phyloP scores from a whole-genome alignment of 2,888 invertebrate species.

The Strigamia crassipes region DNA sequence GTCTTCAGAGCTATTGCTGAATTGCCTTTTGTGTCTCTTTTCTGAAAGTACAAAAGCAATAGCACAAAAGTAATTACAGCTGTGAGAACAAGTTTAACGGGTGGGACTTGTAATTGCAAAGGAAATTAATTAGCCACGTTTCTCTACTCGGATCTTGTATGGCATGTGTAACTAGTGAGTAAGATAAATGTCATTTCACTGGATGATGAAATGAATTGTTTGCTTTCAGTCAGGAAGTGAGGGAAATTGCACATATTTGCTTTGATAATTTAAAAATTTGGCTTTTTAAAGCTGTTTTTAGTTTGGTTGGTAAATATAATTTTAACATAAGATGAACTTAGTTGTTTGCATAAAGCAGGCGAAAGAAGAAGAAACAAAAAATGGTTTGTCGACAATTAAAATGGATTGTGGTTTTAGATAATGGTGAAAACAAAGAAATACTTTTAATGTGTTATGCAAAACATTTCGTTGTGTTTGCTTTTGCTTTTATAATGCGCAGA shows the following conservation, averaged over 20 bases:
- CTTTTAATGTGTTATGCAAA: no score
- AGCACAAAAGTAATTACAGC: slow-evolving; percentile 34
- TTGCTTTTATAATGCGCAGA: no score
- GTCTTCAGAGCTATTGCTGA: neutral
- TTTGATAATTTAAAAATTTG: neutral
- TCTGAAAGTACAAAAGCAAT: slow-evolving; percentile 33
- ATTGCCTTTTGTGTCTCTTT: neutral
- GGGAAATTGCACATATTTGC: neutral
- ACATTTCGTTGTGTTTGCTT: no score
- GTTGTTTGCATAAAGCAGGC: no score
- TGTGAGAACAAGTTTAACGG: slow-evolving; percentile 5
- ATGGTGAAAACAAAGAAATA: no score
- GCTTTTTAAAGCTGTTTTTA: no score
- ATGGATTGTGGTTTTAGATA: no score
- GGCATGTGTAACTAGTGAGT: neutral
- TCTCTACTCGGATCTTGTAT: neutral
- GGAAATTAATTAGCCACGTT: slow-evolving; percentile 38
- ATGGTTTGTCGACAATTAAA: no score
- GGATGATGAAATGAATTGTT: neutral
- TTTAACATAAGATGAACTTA: no score
- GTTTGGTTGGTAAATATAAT: no score
- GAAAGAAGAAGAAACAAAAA: no score
- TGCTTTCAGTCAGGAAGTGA: neutral
- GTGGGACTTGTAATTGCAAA: slow-evolving; percentile 35
- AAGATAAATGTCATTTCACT: slow-evolving; percentile 32